phyloP scores from a whole-genome alignment of 1,140 invertebrate species.

The Apis florea region DNA sequence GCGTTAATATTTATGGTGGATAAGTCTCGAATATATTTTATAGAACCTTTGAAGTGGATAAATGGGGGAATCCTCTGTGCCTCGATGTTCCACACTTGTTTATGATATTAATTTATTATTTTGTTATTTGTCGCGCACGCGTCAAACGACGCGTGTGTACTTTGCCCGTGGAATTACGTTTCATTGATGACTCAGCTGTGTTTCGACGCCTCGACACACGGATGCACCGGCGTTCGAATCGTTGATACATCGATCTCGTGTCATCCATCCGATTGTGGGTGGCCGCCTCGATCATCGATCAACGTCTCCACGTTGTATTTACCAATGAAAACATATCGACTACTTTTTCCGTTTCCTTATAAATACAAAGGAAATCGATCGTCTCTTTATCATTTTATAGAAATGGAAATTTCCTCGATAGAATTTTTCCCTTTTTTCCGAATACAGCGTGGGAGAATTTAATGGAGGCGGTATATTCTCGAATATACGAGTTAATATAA shows the following conservation, averaged over 20 bases:
- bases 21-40: background rate
- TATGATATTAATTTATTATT: background rate
- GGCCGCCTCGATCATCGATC: constrained; percentile 25
- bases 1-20: background rate
- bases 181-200: constrained; percentile 1
- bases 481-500: background rate
- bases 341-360: background rate
- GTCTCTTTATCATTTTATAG: background rate
- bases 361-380: background rate
- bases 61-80: too few relatives aligned
- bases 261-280: constrained; percentile 25
- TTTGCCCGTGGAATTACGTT: background rate
- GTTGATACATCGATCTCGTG: constrained; percentile 23
- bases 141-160: too few relatives aligned
- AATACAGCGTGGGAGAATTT: too few relatives aligned
- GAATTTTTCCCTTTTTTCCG: too few relatives aligned
- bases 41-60: background rate
- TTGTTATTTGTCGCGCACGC: background rate
- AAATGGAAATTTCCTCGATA: background rate
- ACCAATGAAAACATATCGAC: background rate
- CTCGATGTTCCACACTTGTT: background rate
- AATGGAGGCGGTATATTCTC: too few relatives aligned
- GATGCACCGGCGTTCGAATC: background rate
- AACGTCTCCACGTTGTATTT: constrained; percentile 9
- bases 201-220: constrained; percentile 7